A percentile compares a stretch with the other conserved stretches of the same genome.
These are phyloP conservation scores for Stomatorhinus walkeri DNA, from an alignment of 2,797 vertebrate species.

Conservation along the genomic window DNA sequence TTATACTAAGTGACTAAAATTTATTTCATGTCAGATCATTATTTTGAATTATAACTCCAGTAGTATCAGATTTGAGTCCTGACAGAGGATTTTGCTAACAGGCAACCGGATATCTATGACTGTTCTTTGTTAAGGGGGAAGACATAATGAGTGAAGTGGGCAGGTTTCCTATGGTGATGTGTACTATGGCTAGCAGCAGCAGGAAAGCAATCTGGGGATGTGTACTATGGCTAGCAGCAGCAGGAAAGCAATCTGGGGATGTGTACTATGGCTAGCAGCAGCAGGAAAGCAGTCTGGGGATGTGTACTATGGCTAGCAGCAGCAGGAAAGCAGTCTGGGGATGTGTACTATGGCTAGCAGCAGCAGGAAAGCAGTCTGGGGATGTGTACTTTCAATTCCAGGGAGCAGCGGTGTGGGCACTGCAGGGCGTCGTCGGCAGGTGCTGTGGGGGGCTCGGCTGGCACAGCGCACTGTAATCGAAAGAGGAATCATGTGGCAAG, in stretches of 20 bases:
- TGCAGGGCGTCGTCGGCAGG: constrained; percentile 29
- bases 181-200: constrained; percentile 3
- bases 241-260: too few species aligned
- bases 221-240: constrained; percentile 29
- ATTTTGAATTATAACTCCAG: background rate
- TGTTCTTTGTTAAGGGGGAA: background rate
- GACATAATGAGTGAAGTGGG: background rate
- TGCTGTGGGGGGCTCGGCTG: constrained; percentile 10
- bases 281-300: too few species aligned
- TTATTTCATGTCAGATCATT: background rate
- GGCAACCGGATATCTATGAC: background rate
- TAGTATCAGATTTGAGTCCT: background rate
- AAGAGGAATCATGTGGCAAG: background rate
- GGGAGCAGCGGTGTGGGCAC: constrained; percentile 12
- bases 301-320: too few species aligned
- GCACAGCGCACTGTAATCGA: background rate
- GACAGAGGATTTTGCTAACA: background rate
- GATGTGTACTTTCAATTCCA: constrained; percentile 47
- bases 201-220: constrained; percentile 37
- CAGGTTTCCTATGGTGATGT: background rate
- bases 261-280: too few species aligned
- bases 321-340: too few species aligned
- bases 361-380: constrained; percentile 33
- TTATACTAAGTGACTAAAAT: background rate
- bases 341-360: background rate